Evolutionary conservation across 2,113 vertebrate genomes (phyloP), one percentile per base, ranked within the genome.

Genomic region (Muntiacus reevesi): DNA sequence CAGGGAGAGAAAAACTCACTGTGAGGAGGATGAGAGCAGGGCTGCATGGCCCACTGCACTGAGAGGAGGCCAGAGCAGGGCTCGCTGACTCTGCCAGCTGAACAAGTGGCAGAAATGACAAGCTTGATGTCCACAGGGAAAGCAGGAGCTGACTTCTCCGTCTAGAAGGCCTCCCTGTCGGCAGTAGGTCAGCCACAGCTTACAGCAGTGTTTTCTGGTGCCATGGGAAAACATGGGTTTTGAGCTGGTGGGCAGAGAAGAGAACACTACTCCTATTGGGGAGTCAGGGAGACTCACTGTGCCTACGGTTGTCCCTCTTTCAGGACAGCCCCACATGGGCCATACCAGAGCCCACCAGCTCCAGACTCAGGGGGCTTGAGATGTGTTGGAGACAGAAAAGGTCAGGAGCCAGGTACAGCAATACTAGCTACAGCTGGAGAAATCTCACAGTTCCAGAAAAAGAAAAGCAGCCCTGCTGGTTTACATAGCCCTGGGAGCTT

Each of bases 51-150:
- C 52, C 19, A 4, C 40, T 93, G 83, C 40, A 30, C 79, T 17
- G n/a, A 27, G 55, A 93, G 52, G 40, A 2, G 64, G 30, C 40
- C 83, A 12, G 82, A 2, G 40, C 60, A 17, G 36, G 91, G 27
- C 14, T 95, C 86, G 67, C 55, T 28, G 87, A 85, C 81, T 91
- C 81, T 91, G 64, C 93, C 91, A 95, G 14, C 93, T 0, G 1
- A 97, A 87, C 62, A 87, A 82, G 76, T 93, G 88, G 64, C 71
- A 64, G 96, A 97, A 91, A 94, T 97, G 97, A 97, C 98, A 98
- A 3, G 0, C 96, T 98, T 98, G 96, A 98, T 98, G 98, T 97
- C 98, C 95, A 3, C 27, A 89, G 98, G 98, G 98, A 98, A 97
- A 84, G 87, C 45, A 82, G 52, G 79, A 96, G 60, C 95, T 98